Percentiles rank a stretch among this genome's conserved stretches.
These are phyloP conservation scores for Microcebus murinus DNA, from an alignment of 2,113 vertebrate species.

Conservation along the genomic window DNA sequence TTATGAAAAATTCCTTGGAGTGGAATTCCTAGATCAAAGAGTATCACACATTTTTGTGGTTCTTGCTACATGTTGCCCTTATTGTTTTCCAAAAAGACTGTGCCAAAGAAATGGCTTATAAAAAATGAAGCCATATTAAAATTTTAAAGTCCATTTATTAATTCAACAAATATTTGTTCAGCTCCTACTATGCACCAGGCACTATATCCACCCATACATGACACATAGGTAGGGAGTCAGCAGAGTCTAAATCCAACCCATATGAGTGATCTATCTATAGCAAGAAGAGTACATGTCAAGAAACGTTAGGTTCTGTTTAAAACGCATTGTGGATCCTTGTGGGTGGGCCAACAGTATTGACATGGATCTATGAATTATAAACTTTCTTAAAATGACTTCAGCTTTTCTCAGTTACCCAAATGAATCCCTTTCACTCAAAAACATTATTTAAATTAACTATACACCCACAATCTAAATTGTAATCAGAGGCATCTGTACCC, in stretches of 20 bases:
- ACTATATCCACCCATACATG: background rate
- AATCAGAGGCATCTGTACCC: background rate
- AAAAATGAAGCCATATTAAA: background rate
- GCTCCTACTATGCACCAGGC: background rate
- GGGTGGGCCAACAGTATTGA: background rate
- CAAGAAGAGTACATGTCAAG: background rate
- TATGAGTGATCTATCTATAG: background rate
- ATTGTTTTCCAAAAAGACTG: background rate
- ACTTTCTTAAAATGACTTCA: background rate
- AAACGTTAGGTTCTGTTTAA: background rate
- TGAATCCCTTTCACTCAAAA: constrained; percentile 30
- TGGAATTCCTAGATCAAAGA: background rate
- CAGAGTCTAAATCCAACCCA: background rate
- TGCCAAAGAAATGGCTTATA: background rate
- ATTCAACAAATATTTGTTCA: background rate
- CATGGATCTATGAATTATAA: background rate
- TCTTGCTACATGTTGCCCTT: constrained; percentile 11
- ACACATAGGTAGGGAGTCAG: background rate
- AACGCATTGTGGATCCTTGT: background rate
- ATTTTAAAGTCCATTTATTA: constrained; percentile 7
- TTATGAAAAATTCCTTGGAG: constrained; percentile 17
- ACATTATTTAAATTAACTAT: constrained; percentile 1
- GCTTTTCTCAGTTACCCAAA: background rate
- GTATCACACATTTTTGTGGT: background rate
- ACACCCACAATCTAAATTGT: background rate